These are phyloP conservation scores for Portunus trituberculatus DNA, from an alignment of 1,140 invertebrate genomes.

Conservation along the genomic window DNA sequence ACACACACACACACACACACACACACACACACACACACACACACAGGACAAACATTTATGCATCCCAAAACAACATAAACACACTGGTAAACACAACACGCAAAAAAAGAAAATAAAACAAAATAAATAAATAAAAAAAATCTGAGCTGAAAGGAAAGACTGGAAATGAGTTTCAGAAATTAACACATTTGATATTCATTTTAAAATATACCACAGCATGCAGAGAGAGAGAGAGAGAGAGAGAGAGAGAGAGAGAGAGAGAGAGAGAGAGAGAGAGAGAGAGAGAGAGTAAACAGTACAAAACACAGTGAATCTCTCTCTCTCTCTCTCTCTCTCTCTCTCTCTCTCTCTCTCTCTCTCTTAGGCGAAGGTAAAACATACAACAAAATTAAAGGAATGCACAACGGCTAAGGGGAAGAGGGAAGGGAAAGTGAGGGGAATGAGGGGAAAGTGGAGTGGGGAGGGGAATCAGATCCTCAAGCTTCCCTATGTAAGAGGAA, in stretches of 20 bases:
- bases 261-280: constrained; percentile 3
- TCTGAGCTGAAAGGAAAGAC: too few species aligned
- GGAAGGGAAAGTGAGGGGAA: neutral
- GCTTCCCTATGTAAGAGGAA: neutral
- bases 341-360: too few species aligned
- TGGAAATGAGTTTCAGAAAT: too few species aligned
- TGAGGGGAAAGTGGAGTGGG: neutral
- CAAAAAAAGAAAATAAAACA: neutral
- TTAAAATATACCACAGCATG: neutral
- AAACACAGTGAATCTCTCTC: neutral
- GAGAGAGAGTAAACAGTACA: constrained; percentile 1
- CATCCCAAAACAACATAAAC: too few species aligned
- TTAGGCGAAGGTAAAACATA: neutral
- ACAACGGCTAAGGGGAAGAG: neutral
- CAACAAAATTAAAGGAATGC: neutral
- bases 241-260: constrained; percentile 37
- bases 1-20: too few species aligned
- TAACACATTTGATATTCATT: too few species aligned
- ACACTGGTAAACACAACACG: too few species aligned
- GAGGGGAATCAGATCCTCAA: neutral
- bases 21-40: too few species aligned
- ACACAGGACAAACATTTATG: too few species aligned
- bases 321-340: neutral
- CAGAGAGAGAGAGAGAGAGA: constrained; percentile 39
- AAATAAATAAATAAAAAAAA: too few species aligned